phyloP scores from a whole-genome alignment of 2,113 vertebrate species.

The Piaya cayana region DNA sequence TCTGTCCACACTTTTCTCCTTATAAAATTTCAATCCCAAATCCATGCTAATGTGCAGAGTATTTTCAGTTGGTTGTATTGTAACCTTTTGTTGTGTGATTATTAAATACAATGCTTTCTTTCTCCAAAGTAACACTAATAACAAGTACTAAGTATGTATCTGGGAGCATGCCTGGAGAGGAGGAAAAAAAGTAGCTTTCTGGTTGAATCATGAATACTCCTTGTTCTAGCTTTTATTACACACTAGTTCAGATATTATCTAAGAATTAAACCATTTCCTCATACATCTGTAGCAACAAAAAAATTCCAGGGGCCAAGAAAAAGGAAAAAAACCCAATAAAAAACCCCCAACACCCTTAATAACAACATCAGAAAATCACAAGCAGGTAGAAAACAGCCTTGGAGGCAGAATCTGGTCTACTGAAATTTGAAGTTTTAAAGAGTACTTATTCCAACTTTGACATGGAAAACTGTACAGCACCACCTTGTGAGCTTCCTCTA shows the following conservation, averaged over 20 bases:
- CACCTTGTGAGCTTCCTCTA: background rate
- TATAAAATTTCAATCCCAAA: background rate
- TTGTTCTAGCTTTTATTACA: background rate
- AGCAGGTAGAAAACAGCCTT: background rate
- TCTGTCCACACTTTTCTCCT: too few relatives aligned
- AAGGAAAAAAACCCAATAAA: background rate
- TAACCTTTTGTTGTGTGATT: background rate
- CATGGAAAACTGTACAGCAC: background rate
- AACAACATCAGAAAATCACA: background rate
- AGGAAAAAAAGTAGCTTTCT: background rate
- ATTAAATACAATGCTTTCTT: background rate
- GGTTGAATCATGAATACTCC: background rate
- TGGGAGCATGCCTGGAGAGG: background rate
- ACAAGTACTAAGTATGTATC: background rate
- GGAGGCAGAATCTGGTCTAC: background rate
- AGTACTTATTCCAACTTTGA: background rate
- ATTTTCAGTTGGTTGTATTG: background rate
- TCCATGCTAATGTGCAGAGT: background rate
- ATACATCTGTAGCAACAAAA: background rate
- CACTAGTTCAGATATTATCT: background rate
- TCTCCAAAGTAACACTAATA: background rate
- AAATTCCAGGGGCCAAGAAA: background rate
- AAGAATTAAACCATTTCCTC: background rate
- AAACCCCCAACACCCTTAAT: too few relatives aligned
- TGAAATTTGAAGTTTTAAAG: background rate